phyloP scores from a whole-genome alignment of 2,797 vertebrate genomes.

The Lacerta viridis region DNA sequence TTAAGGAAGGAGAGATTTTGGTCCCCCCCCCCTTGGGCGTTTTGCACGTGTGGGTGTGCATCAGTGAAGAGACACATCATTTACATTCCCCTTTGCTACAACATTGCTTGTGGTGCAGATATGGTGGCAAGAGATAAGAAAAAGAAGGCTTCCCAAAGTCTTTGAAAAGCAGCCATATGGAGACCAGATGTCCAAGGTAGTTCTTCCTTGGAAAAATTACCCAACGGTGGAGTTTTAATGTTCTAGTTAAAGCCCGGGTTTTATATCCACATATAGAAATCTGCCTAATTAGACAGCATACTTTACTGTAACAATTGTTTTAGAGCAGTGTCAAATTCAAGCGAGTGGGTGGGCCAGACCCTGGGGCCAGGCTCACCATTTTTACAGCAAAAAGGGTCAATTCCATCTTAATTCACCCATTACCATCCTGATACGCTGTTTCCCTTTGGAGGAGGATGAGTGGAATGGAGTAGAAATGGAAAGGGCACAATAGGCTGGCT shows the following conservation, averaged over 20 bases:
- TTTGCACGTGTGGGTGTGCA: neutral
- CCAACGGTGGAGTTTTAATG: slow-evolving; percentile 65
- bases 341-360: too few species aligned
- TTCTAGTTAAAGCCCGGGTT: slow-evolving; percentile 52
- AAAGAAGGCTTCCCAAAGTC: slow-evolving; percentile 64
- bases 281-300: slow-evolving; percentile 51
- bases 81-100: slow-evolving; percentile 63
- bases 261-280: slow-evolving; percentile 42
- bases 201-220: slow-evolving; percentile 64
- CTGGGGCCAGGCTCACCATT: neutral
- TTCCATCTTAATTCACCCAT: neutral
- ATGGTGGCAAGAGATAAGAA: slow-evolving; percentile 65
- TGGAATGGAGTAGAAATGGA: neutral
- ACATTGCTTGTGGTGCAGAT: slow-evolving; percentile 49
- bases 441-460: neutral
- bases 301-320: slow-evolving; percentile 37
- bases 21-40: neutral
- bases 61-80: slow-evolving; percentile 49
- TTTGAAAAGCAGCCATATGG: slow-evolving; percentile 73
- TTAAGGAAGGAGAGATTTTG: slow-evolving; percentile 46
- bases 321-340: neutral
- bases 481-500: neutral
- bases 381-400: neutral
- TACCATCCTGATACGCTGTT: too few species aligned
- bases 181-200: slow-evolving; percentile 62